Conservation (phyloP, 2,888 invertebrate species). For the Gastracanthus pulcherrimus region DNA sequence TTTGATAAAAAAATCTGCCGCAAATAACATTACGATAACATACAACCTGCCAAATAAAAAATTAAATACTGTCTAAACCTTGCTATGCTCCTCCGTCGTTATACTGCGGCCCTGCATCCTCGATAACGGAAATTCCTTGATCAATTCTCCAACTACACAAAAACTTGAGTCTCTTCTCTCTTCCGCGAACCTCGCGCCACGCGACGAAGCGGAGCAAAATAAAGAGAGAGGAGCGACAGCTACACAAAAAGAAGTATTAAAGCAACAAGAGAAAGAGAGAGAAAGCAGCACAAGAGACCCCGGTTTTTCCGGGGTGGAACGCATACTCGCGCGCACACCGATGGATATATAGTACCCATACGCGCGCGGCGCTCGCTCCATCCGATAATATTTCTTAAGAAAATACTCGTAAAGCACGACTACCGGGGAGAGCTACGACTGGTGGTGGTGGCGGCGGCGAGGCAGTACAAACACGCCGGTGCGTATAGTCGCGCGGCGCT, state of each 20-base stretch:
- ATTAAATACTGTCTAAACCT: neutral
- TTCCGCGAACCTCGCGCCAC: neutral
- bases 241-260: neutral
- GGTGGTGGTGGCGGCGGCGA: too few relatives aligned
- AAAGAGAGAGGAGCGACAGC: neutral
- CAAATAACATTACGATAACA: neutral
- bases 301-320: conserved; percentile 1
- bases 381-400: conserved; percentile 57
- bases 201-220: neutral
- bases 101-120: neutral
- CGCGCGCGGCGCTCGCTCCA: too few relatives aligned
- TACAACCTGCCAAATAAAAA: neutral
- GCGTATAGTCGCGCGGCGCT: neutral
- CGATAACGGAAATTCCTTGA: conserved; percentile 37
- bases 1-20: neutral
- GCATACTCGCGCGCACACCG: neutral
- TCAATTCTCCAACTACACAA: neutral
- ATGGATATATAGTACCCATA: too few relatives aligned
- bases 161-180: neutral
- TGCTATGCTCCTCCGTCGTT: neutral
- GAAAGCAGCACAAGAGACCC: neutral
- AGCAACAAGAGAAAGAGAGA: neutral
- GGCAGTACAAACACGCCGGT: conserved; percentile 50
- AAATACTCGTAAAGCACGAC: conserved; percentile 49
- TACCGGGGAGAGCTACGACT: conserved; percentile 25